A percentile compares a stretch with the other conserved stretches of the same genome.
Evolutionary conservation across 2,113 vertebrate species (phyloP).

Genomic region (Fulmarus glacialis): DNA sequence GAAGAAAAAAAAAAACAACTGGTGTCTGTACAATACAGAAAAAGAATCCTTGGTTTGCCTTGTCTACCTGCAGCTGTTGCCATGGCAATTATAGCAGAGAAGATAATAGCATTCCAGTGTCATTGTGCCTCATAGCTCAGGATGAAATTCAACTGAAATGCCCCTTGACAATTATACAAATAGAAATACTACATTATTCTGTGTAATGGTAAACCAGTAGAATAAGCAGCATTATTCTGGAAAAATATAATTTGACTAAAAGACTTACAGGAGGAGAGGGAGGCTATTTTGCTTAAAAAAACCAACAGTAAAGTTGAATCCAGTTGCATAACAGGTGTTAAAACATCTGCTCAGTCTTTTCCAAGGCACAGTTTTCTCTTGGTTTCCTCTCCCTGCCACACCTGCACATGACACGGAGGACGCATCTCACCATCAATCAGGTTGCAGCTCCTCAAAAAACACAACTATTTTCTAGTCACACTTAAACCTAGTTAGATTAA

Average conservation of each 20-base stretch:
- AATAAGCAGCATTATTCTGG: neutral
- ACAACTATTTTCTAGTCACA: neutral
- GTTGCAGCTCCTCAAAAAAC: neutral
- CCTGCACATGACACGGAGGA: neutral
- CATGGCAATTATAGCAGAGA: conserved; percentile 50
- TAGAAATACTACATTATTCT: conserved; percentile 5
- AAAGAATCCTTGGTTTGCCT: neutral
- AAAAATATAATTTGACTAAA: neutral
- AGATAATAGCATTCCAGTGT: neutral
- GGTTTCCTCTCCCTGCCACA: neutral
- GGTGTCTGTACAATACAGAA: neutral
- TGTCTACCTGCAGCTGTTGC: conserved; percentile 62
- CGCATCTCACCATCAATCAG: neutral
- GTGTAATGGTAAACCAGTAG: neutral
- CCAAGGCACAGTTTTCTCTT: neutral
- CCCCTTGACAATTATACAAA: conserved; percentile 23
- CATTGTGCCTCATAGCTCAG: neutral
- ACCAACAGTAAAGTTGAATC: neutral
- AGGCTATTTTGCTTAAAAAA: neutral
- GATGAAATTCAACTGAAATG: neutral
- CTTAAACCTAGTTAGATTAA: neutral
- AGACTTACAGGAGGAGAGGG: neutral
- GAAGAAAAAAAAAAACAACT: neutral
- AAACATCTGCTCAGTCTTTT: conserved; percentile 20
- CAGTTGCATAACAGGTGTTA: neutral